These are phyloP conservation scores for Drosophila colorata DNA, from an alignment of 2,888 invertebrate genomes.

Conservation along the genomic window DNA sequence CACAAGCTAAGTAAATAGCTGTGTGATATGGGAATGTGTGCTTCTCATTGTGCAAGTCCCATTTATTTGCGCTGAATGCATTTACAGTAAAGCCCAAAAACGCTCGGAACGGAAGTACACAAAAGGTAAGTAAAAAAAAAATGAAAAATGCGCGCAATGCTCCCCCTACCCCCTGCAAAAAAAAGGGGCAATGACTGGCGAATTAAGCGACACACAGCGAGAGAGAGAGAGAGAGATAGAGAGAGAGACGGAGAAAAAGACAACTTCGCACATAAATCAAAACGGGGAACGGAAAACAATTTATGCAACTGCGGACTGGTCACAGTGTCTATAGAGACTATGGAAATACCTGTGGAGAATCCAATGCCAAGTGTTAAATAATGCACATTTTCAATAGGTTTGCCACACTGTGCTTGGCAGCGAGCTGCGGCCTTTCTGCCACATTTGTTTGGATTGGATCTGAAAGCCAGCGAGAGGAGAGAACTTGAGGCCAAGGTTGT, in stretches of 20 bases:
- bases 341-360: not conserved
- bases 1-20: not conserved
- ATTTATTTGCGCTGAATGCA: conserved; percentile 33
- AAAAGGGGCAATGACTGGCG: conserved; percentile 76
- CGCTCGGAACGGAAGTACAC: conserved; percentile 53
- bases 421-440: conserved; percentile 34
- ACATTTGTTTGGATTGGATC: conserved; percentile 55
- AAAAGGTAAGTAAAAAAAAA: conserved; percentile 48
- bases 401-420: conserved; percentile 64
- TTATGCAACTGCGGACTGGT: conserved; percentile 15
- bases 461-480: conserved; percentile 15
- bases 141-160: conserved; percentile 14
- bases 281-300: conserved; percentile 13
- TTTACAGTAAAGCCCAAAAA: conserved; percentile 20
- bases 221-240: not conserved
- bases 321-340: conserved; percentile 9
- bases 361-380: conserved; percentile 1
- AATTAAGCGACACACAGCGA: conserved; percentile 47
- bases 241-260: conserved; percentile 16
- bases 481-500: conserved; percentile 74
- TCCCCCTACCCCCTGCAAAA: conserved; percentile 26
- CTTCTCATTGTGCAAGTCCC: conserved; percentile 17
- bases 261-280: conserved; percentile 74
- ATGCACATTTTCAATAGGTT: conserved; percentile 34
- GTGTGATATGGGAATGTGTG: conserved; percentile 12